Evolutionary conservation across 2,888 invertebrate species (phyloP).

Genomic region (Phengaris alcon): DNA sequence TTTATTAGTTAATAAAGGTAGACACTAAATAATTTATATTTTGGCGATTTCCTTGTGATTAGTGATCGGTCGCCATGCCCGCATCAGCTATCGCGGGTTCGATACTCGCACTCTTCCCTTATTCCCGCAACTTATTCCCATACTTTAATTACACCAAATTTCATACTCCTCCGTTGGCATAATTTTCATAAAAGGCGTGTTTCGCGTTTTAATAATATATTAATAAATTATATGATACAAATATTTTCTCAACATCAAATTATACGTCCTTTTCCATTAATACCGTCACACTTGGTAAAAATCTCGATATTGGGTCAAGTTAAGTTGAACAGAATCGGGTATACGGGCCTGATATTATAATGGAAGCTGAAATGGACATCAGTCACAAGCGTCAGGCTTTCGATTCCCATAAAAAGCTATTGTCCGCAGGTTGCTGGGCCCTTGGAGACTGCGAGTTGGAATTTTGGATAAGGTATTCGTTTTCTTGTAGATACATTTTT

Average conservation of each 20-base stretch:
- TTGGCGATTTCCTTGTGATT: no score
- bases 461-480: conserved; percentile 43
- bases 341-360: conserved; percentile 6
- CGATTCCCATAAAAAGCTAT: conserved; percentile 66
- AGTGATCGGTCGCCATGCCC: no score
- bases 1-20: no score
- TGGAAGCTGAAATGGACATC: conserved; percentile 49
- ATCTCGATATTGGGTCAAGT: conserved; percentile 14
- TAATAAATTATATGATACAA: neutral
- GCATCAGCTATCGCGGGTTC: no score
- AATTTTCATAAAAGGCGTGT: no score
- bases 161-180: no score
- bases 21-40: no score
- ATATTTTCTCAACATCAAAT: neutral
- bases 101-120: no score
- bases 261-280: neutral
- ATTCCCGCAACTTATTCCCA: no score
- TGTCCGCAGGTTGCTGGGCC: conserved; percentile 52
- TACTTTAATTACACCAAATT: no score
- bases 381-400: conserved; percentile 58
- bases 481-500: no score
- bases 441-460: conserved; percentile 37
- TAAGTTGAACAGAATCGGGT: neutral
- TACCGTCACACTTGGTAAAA: neutral
- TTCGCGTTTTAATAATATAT: no score